Evolutionary conservation across 2,888 invertebrate genomes (phyloP), one percentile per base, ranked within the genome.

Genomic region (Scaptomyza reducta): DNA sequence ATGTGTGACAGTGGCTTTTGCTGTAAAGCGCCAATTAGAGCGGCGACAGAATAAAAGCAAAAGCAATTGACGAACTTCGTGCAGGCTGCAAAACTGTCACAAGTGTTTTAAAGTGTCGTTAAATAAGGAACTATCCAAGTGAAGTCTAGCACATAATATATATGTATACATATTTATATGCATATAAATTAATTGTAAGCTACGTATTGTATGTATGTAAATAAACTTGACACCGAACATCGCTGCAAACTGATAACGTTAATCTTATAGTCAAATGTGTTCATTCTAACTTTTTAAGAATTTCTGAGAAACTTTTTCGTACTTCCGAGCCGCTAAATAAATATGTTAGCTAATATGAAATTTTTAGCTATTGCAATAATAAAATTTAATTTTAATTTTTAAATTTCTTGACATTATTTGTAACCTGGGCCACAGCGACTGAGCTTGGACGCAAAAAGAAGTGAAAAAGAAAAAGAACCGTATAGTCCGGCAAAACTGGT

Each of bases 401-500:
- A 10, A 7, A 27, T 27, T 7, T 27, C 7, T 27, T 31, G 10
- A 31, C 1, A 27, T 3, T 31, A 10, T 9, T 31, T 31, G 64
- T 64, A 51, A 63, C 42, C 58, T 40, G 35, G 2, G 11, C 13
- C 11, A 38, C 11, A 38, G n/a, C 35, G 9, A 16, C 14, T 16
- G 13, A 57, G 49, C 46, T 40, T 41, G 31, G 25, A 35, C 41
- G 35, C 31, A 46, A 50, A 68, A 51, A 41, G 31, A 13, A 41
- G 35, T 41, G 49, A 27, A 53, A 59, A 31, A 46, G 40, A 45
- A 49, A 74, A 70, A 74, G n/a, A 74, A 74, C 73, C 75, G 75
- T 70, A 70, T 66, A 58, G 60, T 66, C 55, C 33, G 44, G 18
- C 25, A 44, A 74, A 74, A 74, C 73, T 60, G 70, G 73, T 70